A percentile compares a stretch with the other conserved stretches of the same genome.
phyloP scores from a whole-genome alignment of 2,888 invertebrate species.

The Sesia bembeciformis region DNA sequence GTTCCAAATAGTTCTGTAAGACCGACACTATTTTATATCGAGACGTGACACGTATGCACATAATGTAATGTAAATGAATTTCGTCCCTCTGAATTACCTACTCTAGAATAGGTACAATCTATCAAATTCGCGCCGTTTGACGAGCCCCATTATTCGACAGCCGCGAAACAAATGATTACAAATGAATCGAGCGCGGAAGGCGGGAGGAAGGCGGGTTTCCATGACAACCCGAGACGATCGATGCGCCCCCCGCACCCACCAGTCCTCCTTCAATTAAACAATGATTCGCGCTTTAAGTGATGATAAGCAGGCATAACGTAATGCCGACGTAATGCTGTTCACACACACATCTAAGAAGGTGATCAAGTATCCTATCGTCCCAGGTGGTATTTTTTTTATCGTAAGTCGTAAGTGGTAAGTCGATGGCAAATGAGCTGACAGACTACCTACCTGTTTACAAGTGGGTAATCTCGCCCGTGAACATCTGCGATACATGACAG shows the following conservation, averaged over 20 bases:
- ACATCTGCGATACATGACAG: too few relatives aligned
- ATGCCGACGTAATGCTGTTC: not conserved
- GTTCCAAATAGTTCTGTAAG: too few relatives aligned
- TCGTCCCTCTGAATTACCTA: too few relatives aligned
- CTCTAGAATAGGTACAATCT: slow-evolving; percentile 23
- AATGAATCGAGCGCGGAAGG: slow-evolving; percentile 51
- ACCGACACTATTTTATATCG: too few relatives aligned
- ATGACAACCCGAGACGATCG: slow-evolving; percentile 67
- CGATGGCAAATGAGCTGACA: too few relatives aligned
- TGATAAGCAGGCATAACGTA: slow-evolving; percentile 29
- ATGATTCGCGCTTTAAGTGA: slow-evolving; percentile 62
- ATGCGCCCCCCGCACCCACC: slow-evolving; percentile 36
- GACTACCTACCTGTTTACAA: too few relatives aligned
- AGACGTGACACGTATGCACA: too few relatives aligned
- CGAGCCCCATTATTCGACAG: slow-evolving; percentile 60
- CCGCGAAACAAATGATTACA: slow-evolving; percentile 73
- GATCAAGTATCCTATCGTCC: too few relatives aligned
- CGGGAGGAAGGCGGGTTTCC: slow-evolving; percentile 34
- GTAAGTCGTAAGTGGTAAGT: too few relatives aligned
- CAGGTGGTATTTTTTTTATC: too few relatives aligned
- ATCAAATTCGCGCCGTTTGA: slow-evolving; percentile 62
- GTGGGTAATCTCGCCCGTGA: too few relatives aligned
- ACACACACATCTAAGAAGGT: not conserved
- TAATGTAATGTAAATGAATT: too few relatives aligned
- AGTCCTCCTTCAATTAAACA: slow-evolving; percentile 59